Evolutionary conservation across 2,797 vertebrate genomes (phyloP).

Genomic region (Furcifer pardalis): DNA sequence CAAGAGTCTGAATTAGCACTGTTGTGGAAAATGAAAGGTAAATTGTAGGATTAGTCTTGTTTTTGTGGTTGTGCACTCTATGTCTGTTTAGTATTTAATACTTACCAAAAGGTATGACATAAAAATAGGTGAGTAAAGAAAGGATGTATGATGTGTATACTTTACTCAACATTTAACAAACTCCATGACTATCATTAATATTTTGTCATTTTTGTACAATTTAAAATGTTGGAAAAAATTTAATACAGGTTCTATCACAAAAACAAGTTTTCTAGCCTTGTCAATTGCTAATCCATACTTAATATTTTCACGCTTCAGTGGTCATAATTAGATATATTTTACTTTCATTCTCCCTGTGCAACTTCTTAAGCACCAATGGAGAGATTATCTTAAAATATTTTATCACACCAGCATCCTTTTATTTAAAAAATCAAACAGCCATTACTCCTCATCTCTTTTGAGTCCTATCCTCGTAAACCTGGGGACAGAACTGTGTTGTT

Average conservation of each 20-base stretch:
- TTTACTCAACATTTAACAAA: conserved; percentile 10
- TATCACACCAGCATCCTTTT: not conserved
- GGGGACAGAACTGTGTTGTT: not conserved
- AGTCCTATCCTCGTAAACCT: not conserved
- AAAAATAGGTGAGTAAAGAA: conserved; percentile 26
- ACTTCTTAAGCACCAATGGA: not conserved
- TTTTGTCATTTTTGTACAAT: too few species aligned
- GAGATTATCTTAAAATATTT: conserved; percentile 9
- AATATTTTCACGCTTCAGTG: not conserved
- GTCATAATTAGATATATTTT: conserved; percentile 7
- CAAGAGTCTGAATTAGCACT: conserved; percentile 60
- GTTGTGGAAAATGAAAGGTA: conserved; percentile 60
- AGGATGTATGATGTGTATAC: not conserved
- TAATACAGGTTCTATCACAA: too few species aligned
- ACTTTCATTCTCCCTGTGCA: not conserved
- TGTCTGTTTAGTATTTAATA: conserved; percentile 33
- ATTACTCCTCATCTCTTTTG: not conserved
- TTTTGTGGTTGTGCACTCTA: conserved; percentile 32
- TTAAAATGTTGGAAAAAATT: too few species aligned
- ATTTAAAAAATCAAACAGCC: conserved; percentile 12
- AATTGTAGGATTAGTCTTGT: conserved; percentile 40
- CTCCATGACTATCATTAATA: conserved; percentile 31
- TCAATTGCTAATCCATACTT: not conserved
- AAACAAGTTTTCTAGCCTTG: not conserved
- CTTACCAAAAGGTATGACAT: conserved; percentile 22